phyloP scores from a whole-genome alignment of 2,113 vertebrate genomes.

The Delphinus delphis region DNA sequence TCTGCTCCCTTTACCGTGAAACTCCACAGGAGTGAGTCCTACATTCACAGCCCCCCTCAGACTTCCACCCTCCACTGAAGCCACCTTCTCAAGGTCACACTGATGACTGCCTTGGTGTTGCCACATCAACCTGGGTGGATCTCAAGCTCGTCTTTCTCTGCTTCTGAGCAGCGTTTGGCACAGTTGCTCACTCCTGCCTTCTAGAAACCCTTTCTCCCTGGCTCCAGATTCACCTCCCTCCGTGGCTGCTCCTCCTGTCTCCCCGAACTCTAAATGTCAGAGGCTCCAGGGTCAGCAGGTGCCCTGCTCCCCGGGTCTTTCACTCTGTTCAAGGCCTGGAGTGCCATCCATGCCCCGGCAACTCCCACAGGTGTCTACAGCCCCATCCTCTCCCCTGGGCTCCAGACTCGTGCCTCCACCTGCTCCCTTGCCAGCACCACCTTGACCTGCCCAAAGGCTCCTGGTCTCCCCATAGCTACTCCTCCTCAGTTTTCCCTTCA shows the following conservation, averaged over 20 bases:
- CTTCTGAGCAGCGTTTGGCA: neutral
- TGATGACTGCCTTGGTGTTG: neutral
- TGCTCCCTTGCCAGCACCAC: neutral
- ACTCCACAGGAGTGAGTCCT: neutral
- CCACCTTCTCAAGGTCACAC: neutral
- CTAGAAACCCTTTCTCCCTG: neutral
- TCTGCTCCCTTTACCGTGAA: neutral
- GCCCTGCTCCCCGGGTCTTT: neutral
- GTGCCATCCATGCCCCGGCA: neutral
- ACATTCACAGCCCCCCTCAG: neutral
- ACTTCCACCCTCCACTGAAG: too few relatives aligned
- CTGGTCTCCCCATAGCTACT: neutral
- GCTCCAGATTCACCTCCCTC: neutral
- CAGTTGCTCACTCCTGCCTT: neutral
- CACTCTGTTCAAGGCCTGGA: too few relatives aligned
- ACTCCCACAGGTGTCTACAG: neutral
- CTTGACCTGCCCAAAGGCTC: neutral
- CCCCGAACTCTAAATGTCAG: neutral
- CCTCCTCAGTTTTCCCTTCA: neutral
- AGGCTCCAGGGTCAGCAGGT: neutral
- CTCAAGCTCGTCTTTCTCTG: neutral
- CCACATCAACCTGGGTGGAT: neutral
- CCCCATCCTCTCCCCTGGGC: neutral
- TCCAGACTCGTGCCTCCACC: neutral
- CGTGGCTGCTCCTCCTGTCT: neutral